Evolutionary conservation across 64 coral and sea anemone species (phyloP).

Genomic region (Stylophora pistillata): DNA sequence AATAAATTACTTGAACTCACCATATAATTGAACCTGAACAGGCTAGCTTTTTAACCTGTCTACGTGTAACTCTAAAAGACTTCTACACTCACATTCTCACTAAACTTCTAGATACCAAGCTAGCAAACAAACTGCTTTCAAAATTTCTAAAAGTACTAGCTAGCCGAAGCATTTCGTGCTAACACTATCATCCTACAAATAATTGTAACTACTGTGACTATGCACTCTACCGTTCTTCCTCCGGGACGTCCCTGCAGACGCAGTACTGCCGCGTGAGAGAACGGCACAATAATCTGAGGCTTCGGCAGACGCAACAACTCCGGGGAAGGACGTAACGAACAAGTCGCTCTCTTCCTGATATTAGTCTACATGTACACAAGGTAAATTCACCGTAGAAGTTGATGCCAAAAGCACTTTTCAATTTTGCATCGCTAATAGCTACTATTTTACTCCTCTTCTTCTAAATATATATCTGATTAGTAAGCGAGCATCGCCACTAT

Average conservation of each 20-base stretch:
- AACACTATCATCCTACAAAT: neutral
- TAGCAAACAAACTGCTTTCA: neutral
- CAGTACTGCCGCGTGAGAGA: constrained; percentile 19
- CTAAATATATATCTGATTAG: no score
- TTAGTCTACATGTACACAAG: constrained; percentile 27
- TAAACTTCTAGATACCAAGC: no score
- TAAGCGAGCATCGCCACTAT: no score
- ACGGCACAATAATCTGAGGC: constrained; percentile 27
- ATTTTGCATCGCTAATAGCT: no score
- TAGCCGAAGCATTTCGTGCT: neutral
- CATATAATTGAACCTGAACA: no score
- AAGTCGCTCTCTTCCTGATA: constrained; percentile 10
- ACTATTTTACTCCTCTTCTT: no score
- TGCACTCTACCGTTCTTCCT: constrained; percentile 39
- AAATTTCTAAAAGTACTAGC: neutral
- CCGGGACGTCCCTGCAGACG: constrained; percentile 22
- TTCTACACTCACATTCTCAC: no score
- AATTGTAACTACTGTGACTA: neutral
- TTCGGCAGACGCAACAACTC: constrained; percentile 38
- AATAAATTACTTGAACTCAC: no score
- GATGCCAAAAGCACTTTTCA: neutral
- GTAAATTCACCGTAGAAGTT: neutral
- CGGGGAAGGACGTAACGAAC: neutral
- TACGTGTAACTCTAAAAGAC: no score
- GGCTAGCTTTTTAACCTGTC: no score